These are phyloP conservation scores for Sinocyclocheilus anshuiensis DNA, from an alignment of 2,113 vertebrate species.

Conservation along the genomic window DNA sequence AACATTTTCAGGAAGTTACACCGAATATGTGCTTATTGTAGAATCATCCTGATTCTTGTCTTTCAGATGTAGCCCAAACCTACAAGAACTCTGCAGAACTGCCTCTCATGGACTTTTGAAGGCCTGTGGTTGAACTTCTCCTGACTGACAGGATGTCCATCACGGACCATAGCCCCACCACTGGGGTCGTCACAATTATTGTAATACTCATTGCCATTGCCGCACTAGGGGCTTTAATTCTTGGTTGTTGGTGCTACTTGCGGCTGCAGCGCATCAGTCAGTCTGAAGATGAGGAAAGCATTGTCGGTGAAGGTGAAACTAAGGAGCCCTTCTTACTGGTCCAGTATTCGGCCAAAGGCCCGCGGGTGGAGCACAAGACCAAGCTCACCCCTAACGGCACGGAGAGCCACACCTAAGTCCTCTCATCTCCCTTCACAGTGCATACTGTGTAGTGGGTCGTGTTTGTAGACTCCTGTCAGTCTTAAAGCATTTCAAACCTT, in stretches of 20 bases:
- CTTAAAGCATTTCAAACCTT: not conserved
- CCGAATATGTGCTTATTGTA: not conserved
- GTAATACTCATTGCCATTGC: constrained; percentile 86
- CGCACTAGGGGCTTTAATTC: constrained; percentile 84
- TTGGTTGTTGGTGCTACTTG: constrained; percentile 90
- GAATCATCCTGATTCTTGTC: not conserved
- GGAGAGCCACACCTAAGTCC: constrained; percentile 76
- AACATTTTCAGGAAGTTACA: not conserved
- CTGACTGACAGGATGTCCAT: constrained; percentile 77
- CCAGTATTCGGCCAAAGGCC: constrained; percentile 85
- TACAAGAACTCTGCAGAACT: not conserved
- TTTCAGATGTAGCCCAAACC: constrained; percentile 28
- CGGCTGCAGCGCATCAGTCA: constrained; percentile 83
- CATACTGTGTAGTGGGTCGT: not conserved
- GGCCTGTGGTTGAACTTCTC: not conserved
- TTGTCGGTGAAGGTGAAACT: constrained; percentile 86
- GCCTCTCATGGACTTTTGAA: not conserved
- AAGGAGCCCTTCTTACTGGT: constrained; percentile 90
- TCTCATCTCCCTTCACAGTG: not conserved
- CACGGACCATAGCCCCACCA: constrained; percentile 85
- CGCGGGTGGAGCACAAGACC: constrained; percentile 82
- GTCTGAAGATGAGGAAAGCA: constrained; percentile 87
- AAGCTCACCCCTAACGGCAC: constrained; percentile 77
- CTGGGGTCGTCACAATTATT: constrained; percentile 84
- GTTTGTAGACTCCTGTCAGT: not conserved